These are phyloP conservation scores for Athalia circularis DNA, from an alignment of 2,888 invertebrate genomes.

Conservation along the genomic window DNA sequence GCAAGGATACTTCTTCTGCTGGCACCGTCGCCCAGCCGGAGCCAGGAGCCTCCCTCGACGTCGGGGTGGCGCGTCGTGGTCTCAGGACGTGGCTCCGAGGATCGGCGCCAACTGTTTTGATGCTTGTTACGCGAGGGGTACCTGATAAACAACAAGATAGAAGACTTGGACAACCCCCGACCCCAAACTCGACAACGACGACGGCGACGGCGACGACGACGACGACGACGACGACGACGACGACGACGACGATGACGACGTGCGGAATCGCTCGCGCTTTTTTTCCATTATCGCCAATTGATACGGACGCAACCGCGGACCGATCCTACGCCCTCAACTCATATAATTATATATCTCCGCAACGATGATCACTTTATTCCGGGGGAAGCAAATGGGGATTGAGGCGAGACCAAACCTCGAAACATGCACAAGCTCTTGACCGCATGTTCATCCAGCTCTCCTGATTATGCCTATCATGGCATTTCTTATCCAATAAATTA, in stretches of 20 bases:
- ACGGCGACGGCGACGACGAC: not conserved
- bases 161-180: constrained; percentile 57
- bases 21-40: constrained; percentile 55
- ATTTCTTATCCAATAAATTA: too few species aligned
- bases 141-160: constrained; percentile 64
- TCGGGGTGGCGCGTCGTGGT: constrained; percentile 35
- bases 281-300: constrained; percentile 32
- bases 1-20: constrained; percentile 63
- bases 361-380: too few species aligned
- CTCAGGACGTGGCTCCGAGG: constrained; percentile 54
- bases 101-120: constrained; percentile 68
- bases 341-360: too few species aligned
- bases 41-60: constrained; percentile 44
- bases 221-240: not conserved
- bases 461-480: too few species aligned
- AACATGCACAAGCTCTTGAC: too few species aligned
- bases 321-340: not conserved
- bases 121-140: constrained; percentile 64
- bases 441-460: too few species aligned
- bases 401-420: too few species aligned
- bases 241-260: not conserved
- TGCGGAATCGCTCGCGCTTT: constrained; percentile 48
- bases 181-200: constrained; percentile 23
- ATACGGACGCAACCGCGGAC: not conserved
- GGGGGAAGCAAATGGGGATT: too few species aligned